A percentile compares a stretch with the other conserved stretches of the same genome.
phyloP scores from a whole-genome alignment of 2,797 vertebrate genomes.

The Psittacula derbiana region DNA sequence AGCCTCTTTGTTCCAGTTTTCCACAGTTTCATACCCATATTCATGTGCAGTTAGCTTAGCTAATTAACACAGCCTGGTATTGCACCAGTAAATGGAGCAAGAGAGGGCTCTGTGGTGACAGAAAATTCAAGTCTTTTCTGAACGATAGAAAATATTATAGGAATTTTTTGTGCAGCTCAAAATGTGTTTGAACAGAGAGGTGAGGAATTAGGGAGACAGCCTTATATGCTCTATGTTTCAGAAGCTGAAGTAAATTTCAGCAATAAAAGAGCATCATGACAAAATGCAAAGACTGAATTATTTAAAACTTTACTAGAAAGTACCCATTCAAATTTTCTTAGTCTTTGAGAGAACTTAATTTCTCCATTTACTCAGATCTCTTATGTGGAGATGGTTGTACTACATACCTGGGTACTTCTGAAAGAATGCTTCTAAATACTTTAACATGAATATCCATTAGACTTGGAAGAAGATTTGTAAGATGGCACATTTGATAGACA shows the following conservation, averaged over 20 bases:
- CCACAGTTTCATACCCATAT: background rate
- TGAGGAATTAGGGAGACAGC: background rate
- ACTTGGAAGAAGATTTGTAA: background rate
- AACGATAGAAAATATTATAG: rapidly evolving
- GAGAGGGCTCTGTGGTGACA: background rate
- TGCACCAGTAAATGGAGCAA: background rate
- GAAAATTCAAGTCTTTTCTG: background rate
- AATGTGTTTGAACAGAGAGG: background rate
- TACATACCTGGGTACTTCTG: background rate
- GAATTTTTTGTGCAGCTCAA: background rate
- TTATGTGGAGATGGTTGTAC: background rate
- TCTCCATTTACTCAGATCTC: background rate
- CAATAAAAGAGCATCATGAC: background rate
- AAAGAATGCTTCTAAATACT: background rate
- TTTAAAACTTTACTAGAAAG: background rate
- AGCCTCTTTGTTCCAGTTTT: background rate
- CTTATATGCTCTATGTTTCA: background rate
- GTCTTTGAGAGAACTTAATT: background rate
- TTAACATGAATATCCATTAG: background rate
- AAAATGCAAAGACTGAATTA: background rate
- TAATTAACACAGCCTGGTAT: background rate
- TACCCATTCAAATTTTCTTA: background rate
- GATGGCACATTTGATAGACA: background rate
- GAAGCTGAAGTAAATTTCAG: background rate
- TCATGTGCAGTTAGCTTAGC: background rate